Percentiles rank a stretch among this genome's conserved stretches.
phyloP scores from a whole-genome alignment of 2,113 vertebrate genomes.

The Callaeas wilsoni region DNA sequence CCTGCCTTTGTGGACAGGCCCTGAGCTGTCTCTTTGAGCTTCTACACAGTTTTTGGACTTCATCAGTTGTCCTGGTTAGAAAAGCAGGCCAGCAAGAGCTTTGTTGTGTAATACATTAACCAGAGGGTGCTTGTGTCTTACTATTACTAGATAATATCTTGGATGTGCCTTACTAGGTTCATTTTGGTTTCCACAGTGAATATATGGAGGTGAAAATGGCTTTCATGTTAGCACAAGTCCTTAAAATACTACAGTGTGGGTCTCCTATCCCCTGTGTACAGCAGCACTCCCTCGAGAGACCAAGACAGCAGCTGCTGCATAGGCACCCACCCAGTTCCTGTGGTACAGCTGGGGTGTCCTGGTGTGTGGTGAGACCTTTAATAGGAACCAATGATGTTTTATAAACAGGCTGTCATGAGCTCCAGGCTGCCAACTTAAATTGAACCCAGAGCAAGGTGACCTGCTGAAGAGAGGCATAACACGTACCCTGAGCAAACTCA shows the following conservation, averaged over 20 bases:
- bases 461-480: not conserved
- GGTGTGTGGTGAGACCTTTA: rapidly evolving
- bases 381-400: not conserved
- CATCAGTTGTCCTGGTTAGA: not conserved
- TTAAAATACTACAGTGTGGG: rapidly evolving
- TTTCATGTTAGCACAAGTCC: not conserved
- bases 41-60: not conserved
- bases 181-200: not conserved
- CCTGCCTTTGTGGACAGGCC: not conserved
- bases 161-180: not conserved
- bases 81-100: not conserved
- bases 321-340: not conserved
- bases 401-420: not conserved
- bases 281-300: not conserved
- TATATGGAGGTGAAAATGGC: not conserved
- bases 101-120: not conserved
- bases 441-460: not conserved
- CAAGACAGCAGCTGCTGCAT: not conserved
- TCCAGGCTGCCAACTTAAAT: not conserved
- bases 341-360: not conserved
- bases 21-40: not conserved
- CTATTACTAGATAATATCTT: not conserved
- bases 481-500: not conserved
- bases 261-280: not conserved
- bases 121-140: not conserved